Evolutionary conservation across 2,888 invertebrate species (phyloP), one percentile per base, ranked within the genome.

Genomic region (Agapostemon virescens): DNA sequence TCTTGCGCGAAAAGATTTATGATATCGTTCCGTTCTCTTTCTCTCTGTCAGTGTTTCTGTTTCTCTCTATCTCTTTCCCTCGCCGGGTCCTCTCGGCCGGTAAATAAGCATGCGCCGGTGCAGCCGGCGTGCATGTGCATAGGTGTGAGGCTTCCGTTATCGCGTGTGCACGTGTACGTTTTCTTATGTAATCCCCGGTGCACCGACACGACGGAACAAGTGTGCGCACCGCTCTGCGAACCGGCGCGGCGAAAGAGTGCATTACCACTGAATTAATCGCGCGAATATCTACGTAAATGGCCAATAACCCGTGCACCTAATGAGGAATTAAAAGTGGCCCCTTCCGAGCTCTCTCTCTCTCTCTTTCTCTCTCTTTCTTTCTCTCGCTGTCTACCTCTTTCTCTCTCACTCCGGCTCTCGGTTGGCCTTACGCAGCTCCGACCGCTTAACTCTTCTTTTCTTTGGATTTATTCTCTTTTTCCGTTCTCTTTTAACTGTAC

Each of bases 1-100:
- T 89, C 87, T 83, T 87, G 86, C 89, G 85, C 76, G 81, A 84
- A 86, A 86, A 89, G 90, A 91, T 91, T 91, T 91, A 91, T 89
- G 89, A 88, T 88, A 86, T 77, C 73, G 77, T 17, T 17, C 17
- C 55, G 26, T 30, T 26, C 55, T 15, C 23, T 55, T 7, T n/a
- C 9, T 55, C 26, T 26, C 26, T 55, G 23, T 55, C 52, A 33
- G 73, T 69, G 73, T 69, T 67, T 61, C 30, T 49, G n/a, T n/a
- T 40, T 49, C 23, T 33, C 4, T 23, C 4, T 11, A 20, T 23
- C 40, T 33, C 5, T 15, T 9, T 52, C 45, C n/a, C 17, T 26
- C 68, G 20, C 61, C 20, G 17, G 61, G 61, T 20, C 73, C 83
- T 74, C 78, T 82, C 83, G 84, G 84, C 30, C 69, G 82, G 86